These are phyloP conservation scores for Sitophilus oryzae DNA, from an alignment of 1,140 invertebrate genomes.

Conservation along the genomic window DNA sequence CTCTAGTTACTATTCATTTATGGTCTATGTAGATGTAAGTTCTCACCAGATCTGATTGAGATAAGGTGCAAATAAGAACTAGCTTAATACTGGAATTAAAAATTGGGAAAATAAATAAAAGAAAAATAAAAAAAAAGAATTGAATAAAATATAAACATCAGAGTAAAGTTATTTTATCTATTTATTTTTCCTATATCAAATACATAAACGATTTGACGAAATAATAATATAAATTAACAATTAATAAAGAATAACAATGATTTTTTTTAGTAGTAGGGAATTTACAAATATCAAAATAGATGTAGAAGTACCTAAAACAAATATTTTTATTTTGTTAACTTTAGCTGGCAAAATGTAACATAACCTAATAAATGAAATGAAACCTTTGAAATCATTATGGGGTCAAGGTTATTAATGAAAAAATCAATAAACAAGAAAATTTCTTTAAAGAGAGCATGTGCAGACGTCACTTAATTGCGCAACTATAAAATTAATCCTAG, in stretches of 20 bases:
- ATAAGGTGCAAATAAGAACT: no score
- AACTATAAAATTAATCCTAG: slow-evolving; percentile 10
- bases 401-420: slow-evolving; percentile 21
- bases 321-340: background rate
- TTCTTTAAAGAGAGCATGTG: slow-evolving; percentile 4
- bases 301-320: slow-evolving; percentile 15
- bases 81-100: no score
- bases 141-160: slow-evolving; percentile 20
- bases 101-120: slow-evolving; percentile 2
- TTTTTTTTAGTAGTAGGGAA: background rate
- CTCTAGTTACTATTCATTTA: no score
- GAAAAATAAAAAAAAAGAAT: slow-evolving; percentile 5
- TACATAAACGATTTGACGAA: slow-evolving; percentile 3
- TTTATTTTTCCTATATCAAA: slow-evolving; percentile 9
- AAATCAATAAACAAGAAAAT: slow-evolving; percentile 15
- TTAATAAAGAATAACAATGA: slow-evolving; percentile 13
- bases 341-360: background rate
- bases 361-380: background rate
- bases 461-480: slow-evolving; percentile 14
- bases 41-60: no score
- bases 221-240: slow-evolving; percentile 11
- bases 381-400: background rate
- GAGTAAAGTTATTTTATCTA: slow-evolving; percentile 10
- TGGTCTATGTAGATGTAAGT: no score
- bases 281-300: slow-evolving; percentile 1